Base-by-base conservation (phyloP, 2,888 invertebrate species). In the Mimumesa dahlbomi region DNA sequence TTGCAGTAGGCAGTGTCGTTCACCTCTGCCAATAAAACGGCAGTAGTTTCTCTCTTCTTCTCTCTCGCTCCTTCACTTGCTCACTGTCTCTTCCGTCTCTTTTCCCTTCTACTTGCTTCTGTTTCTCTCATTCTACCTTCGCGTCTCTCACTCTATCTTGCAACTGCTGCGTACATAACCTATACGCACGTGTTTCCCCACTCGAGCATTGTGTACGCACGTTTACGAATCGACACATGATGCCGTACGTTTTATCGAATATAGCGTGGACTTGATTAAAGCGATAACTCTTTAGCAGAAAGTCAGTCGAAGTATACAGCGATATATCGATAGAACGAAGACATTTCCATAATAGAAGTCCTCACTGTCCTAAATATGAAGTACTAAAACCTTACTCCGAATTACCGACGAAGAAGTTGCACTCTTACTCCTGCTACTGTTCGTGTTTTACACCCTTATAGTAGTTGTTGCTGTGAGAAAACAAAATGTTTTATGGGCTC, bases 21-120 rank as follows among this genome's bases (percentile, higher is more conserved):
- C 83, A 83, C 83, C 84, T 83, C 77, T 77, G 75, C 68, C 74
- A 79, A 77, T 78, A 77, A 83, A 81, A 72, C 72, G 67, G 61
- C 72, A 73, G 72, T 69, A 74, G 59, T 43, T 54, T 71, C 46
- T 67, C 61, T 49, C 48, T 25, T 42, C 49, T 29, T 61, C 49
- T 21, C 49, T 52, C 22, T 52, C 29, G 18, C 42, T 34, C 31
- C 7, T 48, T 45, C 59, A 13, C 22, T 43, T 19, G 52, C 38
- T 21, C 45, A 40, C 43, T 58, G 63, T 57, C 53, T 42, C 21
- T 42, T 49, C 43, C 54, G 46, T 68, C 48, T 50, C 29, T 57
- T 45, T 62, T 18, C 21, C 38, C 56, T 61, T 53, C 22, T 49
- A 29, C 62, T 68, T 67, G 43, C 36, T 64, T 45, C 46, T 50